Evolutionary conservation across 2,888 invertebrate species (phyloP).

Genomic region (Zele albiditarsus): DNA sequence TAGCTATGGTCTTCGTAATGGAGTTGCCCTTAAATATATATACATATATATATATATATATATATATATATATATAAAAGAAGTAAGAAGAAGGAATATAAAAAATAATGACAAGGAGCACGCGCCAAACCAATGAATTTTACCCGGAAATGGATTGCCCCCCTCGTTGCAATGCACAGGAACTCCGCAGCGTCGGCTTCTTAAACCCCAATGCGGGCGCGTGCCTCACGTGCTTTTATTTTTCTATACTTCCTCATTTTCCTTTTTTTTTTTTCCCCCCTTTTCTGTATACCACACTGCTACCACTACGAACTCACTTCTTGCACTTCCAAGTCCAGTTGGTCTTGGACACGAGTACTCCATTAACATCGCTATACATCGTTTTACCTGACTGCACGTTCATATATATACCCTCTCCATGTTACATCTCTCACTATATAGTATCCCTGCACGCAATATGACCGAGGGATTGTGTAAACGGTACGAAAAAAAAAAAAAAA

Average conservation of each 20-base stretch:
- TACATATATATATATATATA: too few species aligned
- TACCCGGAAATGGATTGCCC: slow-evolving; percentile 14
- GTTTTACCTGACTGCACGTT: slow-evolving; percentile 29
- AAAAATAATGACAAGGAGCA: background rate
- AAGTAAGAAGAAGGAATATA: background rate
- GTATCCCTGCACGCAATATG: slow-evolving; percentile 24
- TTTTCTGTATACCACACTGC: slow-evolving; percentile 21
- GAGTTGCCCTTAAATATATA: too few species aligned
- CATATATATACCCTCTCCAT: background rate
- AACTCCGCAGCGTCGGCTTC: slow-evolving; percentile 46
- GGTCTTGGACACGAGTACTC: slow-evolving; percentile 62
- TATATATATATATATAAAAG: too few species aligned
- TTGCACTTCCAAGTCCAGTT: slow-evolving; percentile 1
- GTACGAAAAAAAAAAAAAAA: background rate
- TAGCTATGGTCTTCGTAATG: too few species aligned
- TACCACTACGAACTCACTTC: background rate
- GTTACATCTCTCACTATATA: background rate
- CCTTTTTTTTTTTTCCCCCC: background rate
- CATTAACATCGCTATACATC: slow-evolving; percentile 56
- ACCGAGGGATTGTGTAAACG: slow-evolving; percentile 7
- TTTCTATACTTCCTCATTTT: background rate
- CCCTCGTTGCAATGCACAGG: slow-evolving; percentile 47
- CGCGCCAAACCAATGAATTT: slow-evolving; percentile 10
- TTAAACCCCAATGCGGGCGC: slow-evolving; percentile 64
- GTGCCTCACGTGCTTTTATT: slow-evolving; percentile 57